Evolutionary conservation across 2,797 vertebrate species (phyloP).

Genomic region (Cryptoprocta ferox): DNA sequence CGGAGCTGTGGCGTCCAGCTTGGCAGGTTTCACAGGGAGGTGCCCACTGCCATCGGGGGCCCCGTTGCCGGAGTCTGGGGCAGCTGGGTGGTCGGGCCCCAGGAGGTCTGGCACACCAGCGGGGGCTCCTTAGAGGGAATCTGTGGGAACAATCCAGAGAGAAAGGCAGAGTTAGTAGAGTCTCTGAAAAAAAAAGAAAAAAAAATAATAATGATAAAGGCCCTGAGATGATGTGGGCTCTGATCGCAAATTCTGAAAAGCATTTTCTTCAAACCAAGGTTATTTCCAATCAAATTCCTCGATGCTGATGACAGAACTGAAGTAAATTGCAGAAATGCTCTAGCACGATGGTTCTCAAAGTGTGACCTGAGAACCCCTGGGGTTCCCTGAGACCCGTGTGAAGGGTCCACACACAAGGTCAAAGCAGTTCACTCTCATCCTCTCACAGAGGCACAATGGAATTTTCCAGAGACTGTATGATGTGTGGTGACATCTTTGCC

Average conservation of each 20-base stretch:
- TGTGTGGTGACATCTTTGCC: neutral
- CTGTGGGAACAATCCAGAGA: slow-evolving; percentile 74
- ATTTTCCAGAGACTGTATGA: neutral
- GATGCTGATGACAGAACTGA: neutral
- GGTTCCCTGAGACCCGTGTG: neutral
- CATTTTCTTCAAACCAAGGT: neutral
- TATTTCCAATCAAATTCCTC: neutral
- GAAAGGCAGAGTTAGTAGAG: neutral
- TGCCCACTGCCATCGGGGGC: slow-evolving; percentile 92
- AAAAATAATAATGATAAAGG: neutral
- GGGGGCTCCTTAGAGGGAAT: slow-evolving; percentile 32
- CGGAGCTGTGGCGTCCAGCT: slow-evolving; percentile 96
- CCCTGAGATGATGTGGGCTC: neutral
- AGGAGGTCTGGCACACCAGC: neutral
- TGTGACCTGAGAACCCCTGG: neutral
- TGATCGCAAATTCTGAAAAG: neutral
- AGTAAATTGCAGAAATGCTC: neutral
- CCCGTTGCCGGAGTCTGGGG: slow-evolving; percentile 81
- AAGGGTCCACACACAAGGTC: neutral
- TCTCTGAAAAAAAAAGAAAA: neutral
- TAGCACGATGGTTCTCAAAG: neutral
- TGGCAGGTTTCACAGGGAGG: slow-evolving; percentile 94
- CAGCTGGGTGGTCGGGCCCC: slow-evolving; percentile 71
- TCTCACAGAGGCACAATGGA: neutral
- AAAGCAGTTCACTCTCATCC: neutral